Base-by-base conservation (phyloP, 1,140 invertebrate species). In the Euwallacea fornicatus region DNA sequence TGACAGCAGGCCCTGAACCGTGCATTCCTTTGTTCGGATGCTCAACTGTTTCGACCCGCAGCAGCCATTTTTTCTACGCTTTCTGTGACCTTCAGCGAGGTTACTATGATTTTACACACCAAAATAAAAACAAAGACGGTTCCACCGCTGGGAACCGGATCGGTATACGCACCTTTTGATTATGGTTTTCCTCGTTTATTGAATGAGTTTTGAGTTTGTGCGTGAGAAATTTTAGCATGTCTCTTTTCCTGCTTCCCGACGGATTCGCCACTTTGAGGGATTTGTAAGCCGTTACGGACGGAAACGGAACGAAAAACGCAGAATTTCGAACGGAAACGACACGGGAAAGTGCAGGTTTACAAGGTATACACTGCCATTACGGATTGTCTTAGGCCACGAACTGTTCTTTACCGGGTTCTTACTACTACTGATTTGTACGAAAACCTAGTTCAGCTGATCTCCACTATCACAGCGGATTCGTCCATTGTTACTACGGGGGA, bases 221-320 rank as follows among this genome's bases (percentile, higher is more conserved):
- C 79, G 90, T 91, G 80, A 91, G 85, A 84, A 90, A 90, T 84
- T 90, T 91, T 84, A 91, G 89, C 89, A 91, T 91, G 84, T 85
- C 87, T 86, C 75, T 79, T 68, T 75, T 74, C 69, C 56, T 54
- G 67, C 72, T 74, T 74, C 74, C 77, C 63, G 65, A 73, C 73
- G 68, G 76, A 67, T 72, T 67, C 75, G 78, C 79, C 79, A 79
- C 79, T 76, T 75, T 79, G 77, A 73, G 58, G 21, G 50, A 62
- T 61, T 66, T 71, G 50, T 63, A 33, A 43, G 50, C 67, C 54
- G 64, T 59, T 67, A 41, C 67, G 68, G 74, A 58, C 50, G 64
- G 62, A 55, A 63, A 42, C 53, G 9, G 47, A 13, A 15, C 11
- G 50, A 69, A 61, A 46, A 10, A n/a, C 10, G 53, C 65, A 13